Percentiles rank a stretch among this genome's conserved stretches.
These are phyloP conservation scores for Gracilinanus agilis DNA, from an alignment of 2,113 vertebrate genomes.

Conservation along the genomic window DNA sequence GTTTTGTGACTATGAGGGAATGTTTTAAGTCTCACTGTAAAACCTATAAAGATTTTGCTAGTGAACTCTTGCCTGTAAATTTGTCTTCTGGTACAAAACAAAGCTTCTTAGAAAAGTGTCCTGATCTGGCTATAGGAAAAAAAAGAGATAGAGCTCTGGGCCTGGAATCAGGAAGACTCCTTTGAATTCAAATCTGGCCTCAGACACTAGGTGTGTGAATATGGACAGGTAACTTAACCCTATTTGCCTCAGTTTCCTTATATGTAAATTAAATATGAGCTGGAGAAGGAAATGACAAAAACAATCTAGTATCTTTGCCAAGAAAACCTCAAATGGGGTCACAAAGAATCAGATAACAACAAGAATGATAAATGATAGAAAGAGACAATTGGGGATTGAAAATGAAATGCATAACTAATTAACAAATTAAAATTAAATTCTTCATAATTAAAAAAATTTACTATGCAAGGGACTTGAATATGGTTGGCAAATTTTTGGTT, in stretches of 20 bases:
- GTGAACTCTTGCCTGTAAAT: conserved; percentile 77
- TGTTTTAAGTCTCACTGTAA: conserved; percentile 77
- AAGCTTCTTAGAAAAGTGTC: conserved; percentile 69
- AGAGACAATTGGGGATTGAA: background rate
- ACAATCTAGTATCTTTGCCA: no score
- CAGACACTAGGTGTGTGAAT: no score
- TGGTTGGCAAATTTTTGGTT: conserved; percentile 50
- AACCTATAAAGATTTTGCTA: conserved; percentile 81
- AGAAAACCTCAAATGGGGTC: no score
- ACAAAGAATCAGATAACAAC: no score
- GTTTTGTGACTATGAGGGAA: conserved; percentile 74
- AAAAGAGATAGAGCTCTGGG: conserved; percentile 7
- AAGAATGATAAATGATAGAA: conserved; percentile 1
- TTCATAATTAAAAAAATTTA: conserved; percentile 63
- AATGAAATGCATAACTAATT: background rate
- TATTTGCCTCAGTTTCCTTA: no score
- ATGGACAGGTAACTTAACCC: no score
- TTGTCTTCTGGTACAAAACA: conserved; percentile 75
- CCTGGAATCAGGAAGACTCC: no score
- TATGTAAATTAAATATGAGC: no score
- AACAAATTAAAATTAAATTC: conserved; percentile 64
- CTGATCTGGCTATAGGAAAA: conserved; percentile 57
- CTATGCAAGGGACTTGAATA: conserved; percentile 58
- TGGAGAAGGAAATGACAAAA: no score
- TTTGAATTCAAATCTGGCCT: conserved; percentile 30